Evolutionary conservation across 2,113 vertebrate genomes (phyloP), one percentile per base, ranked within the genome.

Genomic region (Cyphomyrus discorhynchus): DNA sequence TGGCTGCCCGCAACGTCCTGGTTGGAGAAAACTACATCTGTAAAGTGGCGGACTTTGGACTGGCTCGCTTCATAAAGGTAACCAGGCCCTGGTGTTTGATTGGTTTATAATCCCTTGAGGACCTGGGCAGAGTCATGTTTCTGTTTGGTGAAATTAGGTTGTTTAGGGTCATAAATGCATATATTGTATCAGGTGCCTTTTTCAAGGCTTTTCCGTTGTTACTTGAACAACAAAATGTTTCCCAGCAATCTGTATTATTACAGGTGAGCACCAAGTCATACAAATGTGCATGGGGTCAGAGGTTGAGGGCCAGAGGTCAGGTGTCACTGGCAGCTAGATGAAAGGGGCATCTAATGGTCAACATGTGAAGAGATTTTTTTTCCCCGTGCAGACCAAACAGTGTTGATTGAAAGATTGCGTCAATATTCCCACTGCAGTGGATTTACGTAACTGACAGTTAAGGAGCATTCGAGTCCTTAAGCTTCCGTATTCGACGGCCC

Each of bases 1-100:
- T 98, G 92, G 97, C 97, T 0, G 96, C 97, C 15, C 95, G 97
- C 82, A 97, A 98, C 24, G 94, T 97, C 66, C 95, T 98, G 1
- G 96, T 97, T 11, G 96, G 96, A 17, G 95, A 95, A 0, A 94
- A 96, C 91, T 94, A 95, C 90, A 93, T 95, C 91, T 98, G 97
- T 92, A 97, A 97, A 93, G 96, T 97, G 74, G 97, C 96, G 0
- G 97, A 98, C 93, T 97, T 98, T 2, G 97, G 97, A 70, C 92
- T 98, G 91, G 97, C 97, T 91, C 91, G 97, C 88, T 89, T 97
- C 35, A 94, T 97, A 90, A 96, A 97, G 97, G 97, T 97, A 77
- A 66, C 42, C 27, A 45, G 11, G 49, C 31, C 3, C 62, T 87
- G 11, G 1, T 46, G 4, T 46, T 88, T 45, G 89, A 47, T 84